Evolutionary conservation across 2,888 invertebrate species (phyloP).

Genomic region (Lydus trimaculatus): DNA sequence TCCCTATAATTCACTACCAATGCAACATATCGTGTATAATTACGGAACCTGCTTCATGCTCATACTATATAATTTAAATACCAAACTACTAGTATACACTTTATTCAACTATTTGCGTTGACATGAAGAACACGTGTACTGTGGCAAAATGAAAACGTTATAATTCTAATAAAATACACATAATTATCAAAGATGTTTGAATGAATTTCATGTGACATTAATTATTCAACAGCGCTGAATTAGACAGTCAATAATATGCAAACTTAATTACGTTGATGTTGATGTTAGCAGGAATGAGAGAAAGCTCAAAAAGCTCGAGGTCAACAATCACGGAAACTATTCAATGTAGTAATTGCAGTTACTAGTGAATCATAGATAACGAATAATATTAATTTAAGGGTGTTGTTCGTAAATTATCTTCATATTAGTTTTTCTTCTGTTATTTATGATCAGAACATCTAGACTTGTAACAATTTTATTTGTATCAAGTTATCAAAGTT

Average conservation of each 20-base stretch:
- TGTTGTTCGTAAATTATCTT: neutral
- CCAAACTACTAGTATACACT: constrained; percentile 28
- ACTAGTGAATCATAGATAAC: constrained; percentile 33
- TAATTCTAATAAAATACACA: neutral
- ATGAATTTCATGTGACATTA: constrained; percentile 17
- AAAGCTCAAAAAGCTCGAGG: constrained; percentile 29
- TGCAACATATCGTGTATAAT: constrained; percentile 44
- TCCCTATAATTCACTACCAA: constrained; percentile 44
- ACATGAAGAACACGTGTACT: constrained; percentile 12
- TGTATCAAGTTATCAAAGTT: neutral
- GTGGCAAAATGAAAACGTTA: constrained; percentile 9
- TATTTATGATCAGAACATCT: neutral
- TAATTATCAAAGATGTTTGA: constrained; percentile 23
- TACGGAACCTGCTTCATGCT: constrained; percentile 41
- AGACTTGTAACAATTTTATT: neutral
- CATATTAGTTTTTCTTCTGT: neutral
- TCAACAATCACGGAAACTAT: constrained; percentile 35
- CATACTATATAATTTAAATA: constrained; percentile 37
- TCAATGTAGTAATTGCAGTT: too few species aligned
- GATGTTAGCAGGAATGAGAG: constrained; percentile 18
- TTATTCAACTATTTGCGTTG: neutral
- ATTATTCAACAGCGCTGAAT: constrained; percentile 36
- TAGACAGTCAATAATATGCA: constrained; percentile 37
- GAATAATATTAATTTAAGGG: constrained; percentile 29
- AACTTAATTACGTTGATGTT: constrained; percentile 37